phyloP scores from a whole-genome alignment of 2,113 vertebrate species.

The Sterna hirundo region DNA sequence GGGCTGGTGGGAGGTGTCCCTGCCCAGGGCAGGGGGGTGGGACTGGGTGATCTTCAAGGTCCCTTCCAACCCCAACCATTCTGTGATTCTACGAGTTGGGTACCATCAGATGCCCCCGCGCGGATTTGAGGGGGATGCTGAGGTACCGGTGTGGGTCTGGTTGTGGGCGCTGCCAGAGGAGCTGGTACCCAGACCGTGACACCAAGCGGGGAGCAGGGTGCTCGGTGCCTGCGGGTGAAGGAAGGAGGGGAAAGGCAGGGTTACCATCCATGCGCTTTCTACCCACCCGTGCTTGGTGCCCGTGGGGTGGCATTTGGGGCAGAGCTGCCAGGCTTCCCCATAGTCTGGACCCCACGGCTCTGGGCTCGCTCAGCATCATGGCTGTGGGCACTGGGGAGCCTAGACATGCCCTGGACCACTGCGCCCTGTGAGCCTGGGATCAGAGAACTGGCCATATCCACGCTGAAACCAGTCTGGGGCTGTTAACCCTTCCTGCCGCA shows the following conservation, averaged over 20 bases:
- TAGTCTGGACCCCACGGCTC: not conserved
- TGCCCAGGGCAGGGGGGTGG: too few species aligned
- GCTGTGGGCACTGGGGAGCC: not conserved
- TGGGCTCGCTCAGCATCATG: not conserved
- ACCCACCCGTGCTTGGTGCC: not conserved
- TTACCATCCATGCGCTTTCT: not conserved
- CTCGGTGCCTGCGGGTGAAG: too few species aligned
- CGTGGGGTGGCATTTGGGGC: not conserved
- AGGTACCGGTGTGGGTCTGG: accelerated
- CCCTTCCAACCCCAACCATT: too few species aligned
- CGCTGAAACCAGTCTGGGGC: not conserved
- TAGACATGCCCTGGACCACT: not conserved
- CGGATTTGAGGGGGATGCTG: not conserved
- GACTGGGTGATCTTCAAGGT: too few species aligned
- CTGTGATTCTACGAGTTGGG: too few species aligned
- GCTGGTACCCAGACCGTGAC: not conserved
- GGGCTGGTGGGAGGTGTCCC: too few species aligned
- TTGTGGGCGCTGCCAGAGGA: not conserved
- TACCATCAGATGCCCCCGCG: accelerated
- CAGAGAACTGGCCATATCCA: not conserved
- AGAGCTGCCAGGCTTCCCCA: not conserved
- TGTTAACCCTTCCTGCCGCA: not conserved
- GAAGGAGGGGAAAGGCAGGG: not conserved
- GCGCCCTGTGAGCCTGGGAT: accelerated
- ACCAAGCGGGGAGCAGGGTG: too few species aligned